A percentile compares a stretch with the other conserved stretches of the same genome.
Evolutionary conservation across 2,797 vertebrate species (phyloP).

Genomic region (Distichodus sexfasciatus): DNA sequence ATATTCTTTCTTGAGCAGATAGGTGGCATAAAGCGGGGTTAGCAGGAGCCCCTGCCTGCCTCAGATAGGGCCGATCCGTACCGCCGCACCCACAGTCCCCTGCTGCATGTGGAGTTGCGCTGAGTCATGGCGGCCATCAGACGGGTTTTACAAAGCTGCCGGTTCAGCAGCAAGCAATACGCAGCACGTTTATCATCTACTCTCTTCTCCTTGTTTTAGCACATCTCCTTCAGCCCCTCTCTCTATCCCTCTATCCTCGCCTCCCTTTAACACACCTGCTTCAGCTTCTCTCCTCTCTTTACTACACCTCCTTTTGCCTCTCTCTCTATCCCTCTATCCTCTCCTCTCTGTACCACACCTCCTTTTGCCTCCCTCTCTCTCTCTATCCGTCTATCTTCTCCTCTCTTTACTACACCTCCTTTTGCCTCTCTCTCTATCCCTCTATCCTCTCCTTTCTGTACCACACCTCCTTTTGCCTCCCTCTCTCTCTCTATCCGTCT

Average conservation of each 20-base stretch:
- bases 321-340: not conserved
- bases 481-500: slow-evolving; percentile 33
- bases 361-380: not conserved
- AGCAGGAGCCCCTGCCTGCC: not conserved
- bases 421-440: not conserved
- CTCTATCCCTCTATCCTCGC: too few relatives aligned
- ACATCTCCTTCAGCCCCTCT: too few relatives aligned
- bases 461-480: not conserved
- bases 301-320: not conserved
- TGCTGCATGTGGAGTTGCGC: not conserved
- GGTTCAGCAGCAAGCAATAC: too few relatives aligned
- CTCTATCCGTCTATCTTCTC: not conserved
- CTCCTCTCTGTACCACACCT: not conserved
- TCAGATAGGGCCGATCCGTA: not conserved
- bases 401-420: too few relatives aligned
- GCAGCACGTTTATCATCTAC: too few relatives aligned
- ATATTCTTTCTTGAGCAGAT: not conserved
- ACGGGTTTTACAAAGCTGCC: too few relatives aligned
- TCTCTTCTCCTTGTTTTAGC: too few relatives aligned
- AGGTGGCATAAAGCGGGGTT: not conserved
- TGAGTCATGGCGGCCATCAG: too few relatives aligned
- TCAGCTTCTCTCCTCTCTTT: too few relatives aligned
- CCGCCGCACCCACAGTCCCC: not conserved
- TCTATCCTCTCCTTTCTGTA: not conserved
- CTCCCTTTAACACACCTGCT: too few relatives aligned